These are phyloP conservation scores for Drosophila hydei DNA, from an alignment of 1,140 invertebrate genomes.

Conservation along the genomic window DNA sequence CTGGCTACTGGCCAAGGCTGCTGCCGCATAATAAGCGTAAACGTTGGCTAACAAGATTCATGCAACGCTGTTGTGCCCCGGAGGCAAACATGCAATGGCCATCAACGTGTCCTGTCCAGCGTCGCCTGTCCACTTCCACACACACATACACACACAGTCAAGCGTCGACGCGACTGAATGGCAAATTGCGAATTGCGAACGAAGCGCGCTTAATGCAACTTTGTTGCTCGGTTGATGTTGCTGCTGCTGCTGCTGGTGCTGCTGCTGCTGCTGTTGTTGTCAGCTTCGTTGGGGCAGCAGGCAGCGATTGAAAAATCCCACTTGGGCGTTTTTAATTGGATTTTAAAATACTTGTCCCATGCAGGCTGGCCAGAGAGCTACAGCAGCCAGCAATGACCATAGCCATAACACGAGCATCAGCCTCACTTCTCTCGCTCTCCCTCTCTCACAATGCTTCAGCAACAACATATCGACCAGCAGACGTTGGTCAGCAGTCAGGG, in stretches of 20 bases:
- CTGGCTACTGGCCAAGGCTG: conserved; percentile 43
- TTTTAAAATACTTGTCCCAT: conserved; percentile 82
- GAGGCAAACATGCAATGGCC: conserved; percentile 79
- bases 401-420: conserved; percentile 38
- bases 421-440: conserved; percentile 4
- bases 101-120: conserved; percentile 60
- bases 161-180: conserved; percentile 56
- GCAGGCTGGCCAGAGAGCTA: conserved; percentile 52
- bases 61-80: conserved; percentile 76
- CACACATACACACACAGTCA: conserved; percentile 25
- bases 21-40: conserved; percentile 78
- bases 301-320: conserved; percentile 80
- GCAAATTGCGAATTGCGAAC: conserved; percentile 61
- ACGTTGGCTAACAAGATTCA: conserved; percentile 82
- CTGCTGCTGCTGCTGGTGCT: conserved; percentile 23
- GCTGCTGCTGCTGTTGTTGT: conserved; percentile 33
- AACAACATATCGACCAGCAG: conserved; percentile 69
- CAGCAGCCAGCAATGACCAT: conserved; percentile 45
- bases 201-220: conserved; percentile 79
- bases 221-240: conserved; percentile 64
- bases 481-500: conserved; percentile 49
- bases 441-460: conserved; percentile 5
- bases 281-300: conserved; percentile 28
- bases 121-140: conserved; percentile 13
- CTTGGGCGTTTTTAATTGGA: conserved; percentile 79